A percentile compares a stretch with the other conserved stretches of the same genome.
These are phyloP conservation scores for Dendrocincla tyrannina DNA, from an alignment of 2,797 vertebrate species.

Conservation along the genomic window DNA sequence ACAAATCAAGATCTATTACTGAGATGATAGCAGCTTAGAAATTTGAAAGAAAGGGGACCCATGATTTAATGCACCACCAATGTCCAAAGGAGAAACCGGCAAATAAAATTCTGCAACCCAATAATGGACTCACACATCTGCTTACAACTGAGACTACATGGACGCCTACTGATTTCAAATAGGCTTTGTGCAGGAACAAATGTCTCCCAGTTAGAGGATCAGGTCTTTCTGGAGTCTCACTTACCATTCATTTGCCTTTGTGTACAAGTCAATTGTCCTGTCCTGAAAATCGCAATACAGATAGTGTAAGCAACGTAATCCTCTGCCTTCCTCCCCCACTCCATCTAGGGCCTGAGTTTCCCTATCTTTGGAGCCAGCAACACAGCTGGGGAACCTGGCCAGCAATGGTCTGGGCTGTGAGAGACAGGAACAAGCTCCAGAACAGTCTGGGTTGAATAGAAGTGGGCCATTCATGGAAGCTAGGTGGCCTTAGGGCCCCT, in stretches of 20 bases:
- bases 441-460: not conserved
- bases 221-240: slow-evolving; percentile 13
- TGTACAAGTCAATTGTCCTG: slow-evolving; percentile 78
- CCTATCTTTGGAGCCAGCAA: not conserved
- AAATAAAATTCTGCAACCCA: not conserved
- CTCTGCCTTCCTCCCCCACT: not conserved
- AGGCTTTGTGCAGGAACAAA: not conserved
- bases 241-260: slow-evolving; percentile 82
- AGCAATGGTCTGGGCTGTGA: not conserved
- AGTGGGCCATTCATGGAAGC: not conserved
- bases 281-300: slow-evolving; percentile 71
- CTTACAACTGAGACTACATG: not conserved
- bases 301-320: not conserved
- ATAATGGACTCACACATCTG: not conserved
- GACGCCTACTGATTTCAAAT: not conserved
- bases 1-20: not conserved
- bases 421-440: not conserved
- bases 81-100: not conserved
- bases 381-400: rapidly evolving
- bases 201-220: not conserved
- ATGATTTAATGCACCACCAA: not conserved
- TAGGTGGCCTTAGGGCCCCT: not conserved
- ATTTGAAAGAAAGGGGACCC: not conserved
- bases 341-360: not conserved
- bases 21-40: not conserved